Conservation (phyloP, 2,113 vertebrate genomes). For the Machaerirhynchus nigripectus region DNA sequence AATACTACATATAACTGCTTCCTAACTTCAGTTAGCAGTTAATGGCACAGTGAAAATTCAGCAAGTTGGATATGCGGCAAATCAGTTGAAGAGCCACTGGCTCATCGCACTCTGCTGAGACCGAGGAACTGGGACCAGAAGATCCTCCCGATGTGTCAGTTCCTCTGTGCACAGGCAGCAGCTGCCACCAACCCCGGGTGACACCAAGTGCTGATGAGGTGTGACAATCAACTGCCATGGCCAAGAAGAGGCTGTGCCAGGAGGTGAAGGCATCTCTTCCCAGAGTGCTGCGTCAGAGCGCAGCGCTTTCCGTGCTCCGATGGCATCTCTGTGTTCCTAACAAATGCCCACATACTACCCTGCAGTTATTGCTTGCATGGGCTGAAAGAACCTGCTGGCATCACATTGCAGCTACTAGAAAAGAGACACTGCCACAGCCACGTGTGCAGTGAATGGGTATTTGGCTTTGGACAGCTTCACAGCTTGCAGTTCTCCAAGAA, state of each 20-base stretch:
- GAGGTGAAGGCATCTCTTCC: not conserved
- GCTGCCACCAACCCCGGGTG: not conserved
- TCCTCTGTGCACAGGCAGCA: not conserved
- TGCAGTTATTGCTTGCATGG: not conserved
- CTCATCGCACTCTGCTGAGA: not conserved
- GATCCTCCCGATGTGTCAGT: not conserved
- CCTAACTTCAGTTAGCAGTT: not conserved
- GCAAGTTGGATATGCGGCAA: not conserved
- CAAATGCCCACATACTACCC: not conserved
- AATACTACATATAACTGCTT: not conserved
- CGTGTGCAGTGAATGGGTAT: not conserved
- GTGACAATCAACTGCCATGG: not conserved
- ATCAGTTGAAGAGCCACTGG: not conserved
- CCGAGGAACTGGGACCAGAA: not conserved
- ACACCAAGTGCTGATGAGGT: not conserved
- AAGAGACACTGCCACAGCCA: not conserved
- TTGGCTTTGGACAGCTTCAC: not conserved
- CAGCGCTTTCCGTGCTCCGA: not conserved
- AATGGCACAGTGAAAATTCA: not conserved
- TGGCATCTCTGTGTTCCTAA: not conserved
- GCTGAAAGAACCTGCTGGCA: not conserved
- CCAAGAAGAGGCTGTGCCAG: not conserved
- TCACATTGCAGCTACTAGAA: not conserved
- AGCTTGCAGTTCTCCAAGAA: not conserved
- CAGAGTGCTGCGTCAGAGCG: rapidly evolving